Evolutionary conservation across 2,888 invertebrate genomes (phyloP), one percentile per base, ranked within the genome.

Genomic region (Ormyrus pomaceus): DNA sequence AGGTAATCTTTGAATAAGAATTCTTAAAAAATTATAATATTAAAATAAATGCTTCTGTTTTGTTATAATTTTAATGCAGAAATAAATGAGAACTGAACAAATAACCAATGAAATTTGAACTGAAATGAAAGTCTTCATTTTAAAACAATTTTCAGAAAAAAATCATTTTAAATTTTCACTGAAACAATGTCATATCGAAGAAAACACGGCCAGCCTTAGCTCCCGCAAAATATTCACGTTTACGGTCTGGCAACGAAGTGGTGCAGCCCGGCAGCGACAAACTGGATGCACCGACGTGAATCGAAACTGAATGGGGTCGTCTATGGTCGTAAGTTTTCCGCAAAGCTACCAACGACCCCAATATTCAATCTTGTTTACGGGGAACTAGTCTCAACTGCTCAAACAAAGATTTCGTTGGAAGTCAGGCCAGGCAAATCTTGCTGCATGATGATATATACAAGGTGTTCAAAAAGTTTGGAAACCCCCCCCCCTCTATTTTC

Each of bases 281-380:
- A 34, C 10, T 61, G 13, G n/a, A 48, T 64, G 6, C 56, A 62
- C 11, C 73, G 50, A 79, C 55, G 73, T 61, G 68, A 73, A 68
- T 73, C 46, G 58, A 74, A 79, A 79, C 34, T 8, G 74, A 65
- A 71, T 58, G 71, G 48, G 13, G 46, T 19, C 13, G 8, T 10
- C 5, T 46, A 73, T 55, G 50, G 65, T 46, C 53, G 59, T 64
- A 72, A 70, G 65, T 71, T 78, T 78, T 69, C 19, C 58, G 34
- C 48, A 65, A 66, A 66, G 61, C 71, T 61, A 55, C 48, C 69
- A 13, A 53, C 71, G 66, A 71, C 71, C 75, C 46, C 71, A 34
- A 80, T 80, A 71, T 61, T 56, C 71, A 51, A 72, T 72, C 72
- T 72, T 77, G 62, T 76, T 80, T 80, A 68, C 58, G 46, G 8